Conservation (phyloP, 2,113 vertebrate genomes). For the Phoxinus phoxinus region DNA sequence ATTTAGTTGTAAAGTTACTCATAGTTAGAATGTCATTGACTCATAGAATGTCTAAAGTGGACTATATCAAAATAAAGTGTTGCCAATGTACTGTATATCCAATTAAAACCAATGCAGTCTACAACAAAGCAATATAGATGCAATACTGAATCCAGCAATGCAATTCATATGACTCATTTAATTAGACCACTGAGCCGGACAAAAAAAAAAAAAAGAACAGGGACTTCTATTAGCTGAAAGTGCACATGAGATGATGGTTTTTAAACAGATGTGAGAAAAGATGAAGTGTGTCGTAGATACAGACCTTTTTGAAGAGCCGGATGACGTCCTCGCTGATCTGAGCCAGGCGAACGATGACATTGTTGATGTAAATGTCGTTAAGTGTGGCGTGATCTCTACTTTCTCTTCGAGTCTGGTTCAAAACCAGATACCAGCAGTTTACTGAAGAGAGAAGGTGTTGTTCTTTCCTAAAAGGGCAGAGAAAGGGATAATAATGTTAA, state of each 20-base stretch:
- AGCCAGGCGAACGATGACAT: conserved; percentile 93
- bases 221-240: not conserved
- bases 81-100: not conserved
- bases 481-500: not conserved
- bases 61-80: no score
- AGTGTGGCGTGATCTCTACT: conserved; percentile 96
- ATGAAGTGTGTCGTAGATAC: conserved; percentile 22
- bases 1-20: no score
- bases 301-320: conserved; percentile 98
- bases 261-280: not conserved
- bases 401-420: conserved; percentile 94
- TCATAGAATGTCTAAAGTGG: no score
- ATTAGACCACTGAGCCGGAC: no score
- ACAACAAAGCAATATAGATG: no score
- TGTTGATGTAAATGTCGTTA: conserved; percentile 98
- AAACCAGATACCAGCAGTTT: conserved; percentile 97
- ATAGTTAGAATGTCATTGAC: no score
- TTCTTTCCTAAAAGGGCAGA: conserved; percentile 85
- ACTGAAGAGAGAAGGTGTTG: conserved; percentile 95
- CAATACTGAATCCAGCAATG: not conserved
- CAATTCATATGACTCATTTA: not conserved
- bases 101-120: not conserved
- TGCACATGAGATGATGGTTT: not conserved
- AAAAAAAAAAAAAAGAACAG: not conserved
- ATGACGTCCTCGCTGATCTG: conserved; percentile 98